Conservation (phyloP, 53 echinoderm and acorn worm genomes). For the Stichopus horrens region DNA sequence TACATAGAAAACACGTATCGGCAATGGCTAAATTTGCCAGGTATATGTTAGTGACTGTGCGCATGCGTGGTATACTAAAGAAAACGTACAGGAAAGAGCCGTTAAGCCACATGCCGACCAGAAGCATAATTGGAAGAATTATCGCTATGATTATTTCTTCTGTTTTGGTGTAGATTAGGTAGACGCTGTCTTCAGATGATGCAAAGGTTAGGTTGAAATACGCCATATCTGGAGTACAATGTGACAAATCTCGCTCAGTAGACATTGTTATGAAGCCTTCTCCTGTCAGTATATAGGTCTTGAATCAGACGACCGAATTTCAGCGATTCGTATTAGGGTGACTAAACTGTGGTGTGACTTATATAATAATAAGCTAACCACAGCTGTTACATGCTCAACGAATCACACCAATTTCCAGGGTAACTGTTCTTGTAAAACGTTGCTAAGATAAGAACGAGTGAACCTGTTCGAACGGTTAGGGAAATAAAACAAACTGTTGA, state of each 20-base stretch:
- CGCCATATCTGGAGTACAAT: slow-evolving; percentile 24
- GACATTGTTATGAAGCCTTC: background rate
- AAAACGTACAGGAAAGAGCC: slow-evolving; percentile 76
- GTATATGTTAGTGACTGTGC: slow-evolving; percentile 89
- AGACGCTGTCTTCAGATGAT: background rate
- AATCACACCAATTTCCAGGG: too few species aligned
- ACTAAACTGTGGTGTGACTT: too few species aligned
- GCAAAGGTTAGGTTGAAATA: background rate
- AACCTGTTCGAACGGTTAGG: too few species aligned
- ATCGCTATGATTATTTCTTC: slow-evolving; percentile 60
- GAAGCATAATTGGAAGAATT: slow-evolving; percentile 72
- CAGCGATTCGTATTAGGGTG: too few species aligned
- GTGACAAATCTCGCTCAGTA: background rate
- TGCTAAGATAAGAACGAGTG: too few species aligned
- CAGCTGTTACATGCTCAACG: too few species aligned
- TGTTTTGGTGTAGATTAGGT: slow-evolving; percentile 50
- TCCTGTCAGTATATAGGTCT: too few species aligned
- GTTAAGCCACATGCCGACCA: slow-evolving; percentile 61
- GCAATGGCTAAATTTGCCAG: slow-evolving; percentile 79
- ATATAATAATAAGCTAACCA: too few species aligned
- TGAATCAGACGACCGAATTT: too few species aligned
- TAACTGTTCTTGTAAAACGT: too few species aligned
- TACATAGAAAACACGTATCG: slow-evolving; percentile 66
- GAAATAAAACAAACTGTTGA: too few species aligned
- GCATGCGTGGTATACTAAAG: slow-evolving; percentile 66